These are phyloP conservation scores for Catharus minimus DNA, from an alignment of 2,113 vertebrate species.

Conservation along the genomic window DNA sequence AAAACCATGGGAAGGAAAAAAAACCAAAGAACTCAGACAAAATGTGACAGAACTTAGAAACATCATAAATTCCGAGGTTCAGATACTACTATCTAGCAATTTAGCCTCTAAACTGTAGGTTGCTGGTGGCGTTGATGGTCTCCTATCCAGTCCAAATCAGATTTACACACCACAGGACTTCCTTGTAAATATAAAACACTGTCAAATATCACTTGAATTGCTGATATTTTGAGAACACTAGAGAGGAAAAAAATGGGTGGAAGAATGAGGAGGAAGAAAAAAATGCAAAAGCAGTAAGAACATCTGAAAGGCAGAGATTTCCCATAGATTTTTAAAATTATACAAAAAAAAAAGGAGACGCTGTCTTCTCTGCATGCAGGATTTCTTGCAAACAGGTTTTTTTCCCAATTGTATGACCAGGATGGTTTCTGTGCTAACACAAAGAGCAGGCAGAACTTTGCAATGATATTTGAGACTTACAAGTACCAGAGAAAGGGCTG, in stretches of 20 bases:
- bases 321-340: neutral
- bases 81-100: neutral
- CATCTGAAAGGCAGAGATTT: neutral
- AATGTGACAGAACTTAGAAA: neutral
- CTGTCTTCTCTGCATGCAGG: neutral
- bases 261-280: neutral
- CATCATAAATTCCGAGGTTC: neutral
- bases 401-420: neutral
- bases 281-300: neutral
- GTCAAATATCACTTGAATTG: neutral
- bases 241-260: neutral
- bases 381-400: neutral
- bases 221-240: neutral
- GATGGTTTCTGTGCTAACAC: neutral
- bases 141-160: neutral
- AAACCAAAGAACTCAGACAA: neutral
- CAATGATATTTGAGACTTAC: neutral
- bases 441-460: neutral
- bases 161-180: neutral
- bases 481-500: neutral
- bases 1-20: neutral
- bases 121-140: neutral
- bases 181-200: neutral
- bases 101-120: neutral
- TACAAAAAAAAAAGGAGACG: neutral